Percentiles rank a stretch among this genome's conserved stretches.
These are phyloP conservation scores for Perognathus longimembris DNA, from an alignment of 2,113 vertebrate species.

Conservation along the genomic window DNA sequence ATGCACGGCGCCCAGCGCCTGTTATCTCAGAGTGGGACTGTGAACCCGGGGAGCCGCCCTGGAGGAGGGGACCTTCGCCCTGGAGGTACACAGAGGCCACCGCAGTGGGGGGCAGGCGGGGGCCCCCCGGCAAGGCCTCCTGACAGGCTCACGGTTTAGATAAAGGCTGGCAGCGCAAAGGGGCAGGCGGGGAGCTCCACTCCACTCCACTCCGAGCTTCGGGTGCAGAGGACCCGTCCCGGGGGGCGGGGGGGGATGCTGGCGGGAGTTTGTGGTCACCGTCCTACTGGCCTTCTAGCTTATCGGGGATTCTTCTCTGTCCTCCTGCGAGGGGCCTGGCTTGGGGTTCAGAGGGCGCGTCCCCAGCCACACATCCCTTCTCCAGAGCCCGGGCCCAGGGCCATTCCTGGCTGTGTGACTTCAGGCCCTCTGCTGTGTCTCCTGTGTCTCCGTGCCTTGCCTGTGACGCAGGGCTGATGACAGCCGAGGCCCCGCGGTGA, in stretches of 20 bases:
- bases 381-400: rapidly evolving
- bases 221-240: too few relatives aligned
- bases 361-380: neutral
- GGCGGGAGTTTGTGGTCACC: rapidly evolving
- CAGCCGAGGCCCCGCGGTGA: neutral
- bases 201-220: too few relatives aligned
- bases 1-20: rapidly evolving
- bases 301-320: rapidly evolving
- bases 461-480: too few relatives aligned
- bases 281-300: neutral
- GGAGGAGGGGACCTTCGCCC: too few relatives aligned
- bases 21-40: rapidly evolving
- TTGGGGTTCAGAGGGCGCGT: too few relatives aligned
- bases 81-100: rapidly evolving
- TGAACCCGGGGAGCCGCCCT: too few relatives aligned
- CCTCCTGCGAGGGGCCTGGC: neutral
- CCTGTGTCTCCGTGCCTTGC: neutral
- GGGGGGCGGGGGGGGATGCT: too few relatives aligned
- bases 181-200: neutral
- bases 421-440: neutral
- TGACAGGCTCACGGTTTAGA: rapidly evolving
- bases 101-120: rapidly evolving
- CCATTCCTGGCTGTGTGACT: neutral
- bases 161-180: rapidly evolving
- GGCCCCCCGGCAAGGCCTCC: rapidly evolving